A percentile compares a stretch with the other conserved stretches of the same genome.
phyloP scores from a whole-genome alignment of 2,888 invertebrate species.

The Rhingia campestris region DNA sequence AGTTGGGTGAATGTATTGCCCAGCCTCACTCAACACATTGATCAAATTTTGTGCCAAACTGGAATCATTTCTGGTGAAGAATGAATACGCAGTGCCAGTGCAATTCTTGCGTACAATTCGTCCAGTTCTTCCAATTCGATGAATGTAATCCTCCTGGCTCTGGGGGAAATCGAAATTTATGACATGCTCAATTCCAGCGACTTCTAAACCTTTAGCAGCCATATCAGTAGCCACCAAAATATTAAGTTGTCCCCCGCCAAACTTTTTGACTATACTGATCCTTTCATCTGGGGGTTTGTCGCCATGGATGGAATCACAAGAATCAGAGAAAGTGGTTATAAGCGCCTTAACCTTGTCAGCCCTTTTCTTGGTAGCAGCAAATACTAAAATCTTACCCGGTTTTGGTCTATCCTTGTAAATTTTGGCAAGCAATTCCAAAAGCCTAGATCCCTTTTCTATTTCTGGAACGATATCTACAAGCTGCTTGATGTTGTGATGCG shows the following conservation, averaged over 20 bases:
- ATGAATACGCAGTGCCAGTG: conserved; percentile 95
- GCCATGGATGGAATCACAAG: conserved; percentile 94
- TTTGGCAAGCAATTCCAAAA: conserved; percentile 78
- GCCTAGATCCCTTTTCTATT: conserved; percentile 86
- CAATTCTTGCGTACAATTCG: conserved; percentile 86
- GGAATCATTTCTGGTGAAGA: conserved; percentile 94
- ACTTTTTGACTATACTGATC: conserved; percentile 94
- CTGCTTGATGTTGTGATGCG: conserved; percentile 94
- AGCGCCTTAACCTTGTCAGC: conserved; percentile 92
- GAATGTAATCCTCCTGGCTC: conserved; percentile 96
- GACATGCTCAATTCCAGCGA: conserved; percentile 96
- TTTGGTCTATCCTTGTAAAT: conserved; percentile 92
- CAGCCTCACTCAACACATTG: conserved; percentile 93
- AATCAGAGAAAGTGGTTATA: conserved; percentile 91
- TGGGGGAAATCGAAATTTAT: conserved; percentile 97
- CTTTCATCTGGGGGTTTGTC: conserved; percentile 96
- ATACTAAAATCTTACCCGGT: conserved; percentile 94
- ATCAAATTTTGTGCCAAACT: conserved; percentile 94
- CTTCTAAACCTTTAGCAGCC: conserved; percentile 96
- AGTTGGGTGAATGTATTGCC: too few species aligned
- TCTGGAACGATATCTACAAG: conserved; percentile 91
- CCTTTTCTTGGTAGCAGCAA: conserved; percentile 97
- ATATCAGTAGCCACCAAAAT: conserved; percentile 98
- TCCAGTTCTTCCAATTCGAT: conserved; percentile 96
- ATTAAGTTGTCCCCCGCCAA: conserved; percentile 91